Evolutionary conservation across 2,888 invertebrate genomes (phyloP), one percentile per base, ranked within the genome.

Genomic region (Cheilosia soror): DNA sequence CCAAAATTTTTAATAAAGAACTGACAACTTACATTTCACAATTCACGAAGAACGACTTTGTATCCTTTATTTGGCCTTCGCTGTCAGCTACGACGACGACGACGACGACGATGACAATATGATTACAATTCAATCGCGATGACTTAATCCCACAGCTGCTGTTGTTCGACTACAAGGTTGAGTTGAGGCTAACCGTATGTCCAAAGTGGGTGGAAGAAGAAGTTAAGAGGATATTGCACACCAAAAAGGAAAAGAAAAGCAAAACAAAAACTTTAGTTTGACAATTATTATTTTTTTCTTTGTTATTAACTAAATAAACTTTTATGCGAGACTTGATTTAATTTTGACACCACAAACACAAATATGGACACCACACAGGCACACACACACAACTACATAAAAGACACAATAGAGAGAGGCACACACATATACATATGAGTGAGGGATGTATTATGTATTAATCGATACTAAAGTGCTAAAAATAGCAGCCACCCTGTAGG

Each of bases 401-500:
- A 42, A 69, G 33, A 31, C 15, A 51, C 37, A 51, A 47, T 37
- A 60, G 13, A 57, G 47, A 27, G n/a, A 31, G 9, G 6, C 31
- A 11, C 13, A 44, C 33, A 80, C 73, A 73, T 68, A 68, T 65
- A 83, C 31, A 44, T 53, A 49, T 65, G 69, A 77, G 68, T 65
- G 73, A 58, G 51, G 53, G 53, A 79, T 65, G 75, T 85, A 85
- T 85, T 80, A 76, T 85, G 72, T 85, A 85, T 80, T 85, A 85
- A 85, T 85, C 85, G 85, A 85, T 85, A 81, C 53, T 63, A 47
- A 58, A 63, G 68, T 27, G 77, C 85, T 81, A 85, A 85, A 85
- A 85, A 85, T 85, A 85, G 81, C 68, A 85, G 72, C 76, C 81
- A 85, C 85, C 85, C 85, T 80, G 84, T 84, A 71, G 53, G 58